Conservation (phyloP, 2,888 invertebrate species). For the Caenorhabditis sp. region DNA sequence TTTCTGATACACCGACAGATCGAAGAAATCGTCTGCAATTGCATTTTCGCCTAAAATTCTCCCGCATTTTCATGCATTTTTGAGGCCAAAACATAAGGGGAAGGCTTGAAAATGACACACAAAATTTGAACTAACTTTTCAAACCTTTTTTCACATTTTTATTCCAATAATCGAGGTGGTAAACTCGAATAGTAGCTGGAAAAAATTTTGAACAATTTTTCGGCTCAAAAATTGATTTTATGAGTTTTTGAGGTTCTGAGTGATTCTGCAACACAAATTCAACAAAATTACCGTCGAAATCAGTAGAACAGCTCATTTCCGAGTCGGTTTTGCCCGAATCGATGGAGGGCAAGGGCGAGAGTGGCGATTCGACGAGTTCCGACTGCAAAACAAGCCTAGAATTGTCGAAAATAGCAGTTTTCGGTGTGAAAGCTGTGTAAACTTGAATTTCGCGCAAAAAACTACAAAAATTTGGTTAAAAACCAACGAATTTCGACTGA, state of each 20-base stretch:
- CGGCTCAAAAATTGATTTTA: background rate
- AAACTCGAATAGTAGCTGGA: background rate
- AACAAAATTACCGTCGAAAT: slow-evolving; percentile 30
- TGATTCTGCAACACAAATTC: background rate
- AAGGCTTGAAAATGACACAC: background rate
- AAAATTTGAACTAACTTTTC: background rate
- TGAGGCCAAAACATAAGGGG: background rate
- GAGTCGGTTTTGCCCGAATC: slow-evolving; percentile 5
- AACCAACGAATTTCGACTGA: background rate
- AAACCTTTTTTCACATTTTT: background rate
- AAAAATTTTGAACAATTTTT: background rate
- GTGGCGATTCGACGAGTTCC: background rate
- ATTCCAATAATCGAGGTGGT: background rate
- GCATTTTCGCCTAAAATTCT: background rate
- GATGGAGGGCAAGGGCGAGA: slow-evolving; percentile 33
- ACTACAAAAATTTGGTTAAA: background rate
- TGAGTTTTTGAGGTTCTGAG: background rate
- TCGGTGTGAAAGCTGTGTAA: slow-evolving; percentile 22
- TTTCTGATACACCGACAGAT: slow-evolving; percentile 17
- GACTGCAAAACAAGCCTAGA: slow-evolving; percentile 12
- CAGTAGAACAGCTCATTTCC: slow-evolving; percentile 27
- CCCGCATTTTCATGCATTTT: background rate
- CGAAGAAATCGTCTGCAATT: slow-evolving; percentile 40
- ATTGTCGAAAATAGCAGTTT: background rate
- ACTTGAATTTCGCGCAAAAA: slow-evolving; percentile 12